Evolutionary conservation across 2,888 invertebrate genomes (phyloP), one percentile per base, ranked within the genome.

Genomic region (Agrochola litura): DNA sequence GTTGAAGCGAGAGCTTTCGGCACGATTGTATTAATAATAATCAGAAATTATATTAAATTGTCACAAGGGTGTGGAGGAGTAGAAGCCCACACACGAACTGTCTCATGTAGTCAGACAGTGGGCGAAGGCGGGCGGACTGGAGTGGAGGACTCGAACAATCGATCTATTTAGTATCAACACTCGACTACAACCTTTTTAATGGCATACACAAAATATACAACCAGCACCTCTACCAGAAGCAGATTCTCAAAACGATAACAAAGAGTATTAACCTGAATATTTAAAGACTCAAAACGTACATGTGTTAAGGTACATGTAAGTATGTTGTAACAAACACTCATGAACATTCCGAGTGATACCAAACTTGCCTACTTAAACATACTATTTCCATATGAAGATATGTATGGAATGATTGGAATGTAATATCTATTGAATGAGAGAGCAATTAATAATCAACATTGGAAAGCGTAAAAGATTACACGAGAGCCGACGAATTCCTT

Each of bases 391-490:
- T 91, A 90, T 87, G 88, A 90, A 92, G 88, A 89, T 91, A 93
- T 91, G 92, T 90, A 89, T 91, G 90, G 92, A 92, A 92, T 91
- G 92, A 90, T 92, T 90, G 93, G 94, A 94, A 94, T 93, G 93
- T 92, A 92, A 92, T 92, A 93, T 93, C 92, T 92, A 93, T 93
- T 94, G 94, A 95, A 94, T 94, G 93, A 93, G 91, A 92, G 92
- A 92, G 92, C 95, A 94, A 95, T 95, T 94, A 95, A 95, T 95
- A 95, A 94, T 94, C 93, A 94, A 94, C 93, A 94, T 95, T 94
- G 89, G 94, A 95, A 95, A 95, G 95, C 95, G 94, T 95, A 94
- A 94, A 95, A 94, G 94, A 94, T 95, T 94, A 94, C 93, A 95
- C 94, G 93, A 93, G 92, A 92, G 92, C 92, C 93, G 94, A 92